Evolutionary conservation across 2,888 invertebrate species (phyloP).

Genomic region (Mantis religiosa): DNA sequence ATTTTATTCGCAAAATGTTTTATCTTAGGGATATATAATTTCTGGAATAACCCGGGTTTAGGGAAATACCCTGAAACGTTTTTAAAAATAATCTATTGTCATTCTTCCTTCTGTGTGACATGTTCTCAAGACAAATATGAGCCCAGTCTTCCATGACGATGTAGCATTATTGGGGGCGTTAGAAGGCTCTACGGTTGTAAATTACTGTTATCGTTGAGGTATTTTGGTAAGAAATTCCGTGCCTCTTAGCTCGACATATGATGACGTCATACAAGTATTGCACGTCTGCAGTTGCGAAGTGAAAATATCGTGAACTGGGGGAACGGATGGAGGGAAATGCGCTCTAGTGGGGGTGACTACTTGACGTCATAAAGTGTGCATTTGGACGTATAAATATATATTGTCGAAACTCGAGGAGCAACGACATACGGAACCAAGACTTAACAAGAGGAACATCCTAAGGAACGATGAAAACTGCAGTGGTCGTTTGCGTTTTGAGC

Average conservation of each 20-base stretch:
- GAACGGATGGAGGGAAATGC: background rate
- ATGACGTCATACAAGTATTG: background rate
- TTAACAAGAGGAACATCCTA: background rate
- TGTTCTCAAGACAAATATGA: background rate
- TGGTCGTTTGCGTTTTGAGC: constrained; percentile 23
- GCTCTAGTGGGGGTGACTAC: background rate
- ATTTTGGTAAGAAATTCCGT: background rate
- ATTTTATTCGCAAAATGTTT: too few species aligned
- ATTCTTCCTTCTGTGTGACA: background rate
- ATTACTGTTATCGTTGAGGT: background rate
- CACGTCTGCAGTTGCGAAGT: background rate
- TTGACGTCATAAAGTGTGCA: background rate
- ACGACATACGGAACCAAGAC: background rate
- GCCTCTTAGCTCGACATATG: background rate
- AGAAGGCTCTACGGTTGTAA: background rate
- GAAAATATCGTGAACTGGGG: background rate
- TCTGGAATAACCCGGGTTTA: background rate
- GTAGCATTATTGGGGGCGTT: background rate
- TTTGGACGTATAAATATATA: background rate
- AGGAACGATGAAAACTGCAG: background rate
- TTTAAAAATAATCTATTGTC: background rate
- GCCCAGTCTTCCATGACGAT: background rate
- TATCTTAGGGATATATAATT: background rate
- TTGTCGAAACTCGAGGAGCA: background rate
- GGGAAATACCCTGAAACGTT: background rate